Evolutionary conservation across 2,888 invertebrate genomes (phyloP).

Genomic region (Agrotis clavis): DNA sequence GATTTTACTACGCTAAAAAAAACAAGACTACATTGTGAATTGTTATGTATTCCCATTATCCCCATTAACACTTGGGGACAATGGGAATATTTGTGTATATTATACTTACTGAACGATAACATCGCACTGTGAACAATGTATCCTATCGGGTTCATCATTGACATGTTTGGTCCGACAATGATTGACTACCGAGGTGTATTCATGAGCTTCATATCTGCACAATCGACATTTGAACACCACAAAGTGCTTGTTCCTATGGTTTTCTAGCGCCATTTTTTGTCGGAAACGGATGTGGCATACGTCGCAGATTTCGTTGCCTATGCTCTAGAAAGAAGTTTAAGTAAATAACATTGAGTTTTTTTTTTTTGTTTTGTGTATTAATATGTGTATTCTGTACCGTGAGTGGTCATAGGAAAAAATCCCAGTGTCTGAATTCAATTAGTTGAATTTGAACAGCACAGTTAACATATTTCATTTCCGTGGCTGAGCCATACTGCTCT

Average conservation of each 20-base stretch:
- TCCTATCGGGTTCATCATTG: constrained; percentile 60
- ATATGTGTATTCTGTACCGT: too few relatives aligned
- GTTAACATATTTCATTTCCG: too few relatives aligned
- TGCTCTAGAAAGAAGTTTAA: constrained; percentile 64
- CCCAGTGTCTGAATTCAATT: too few relatives aligned
- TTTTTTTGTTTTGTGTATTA: too few relatives aligned
- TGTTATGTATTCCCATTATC: too few relatives aligned
- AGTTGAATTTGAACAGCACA: too few relatives aligned
- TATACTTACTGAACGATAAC: constrained; percentile 68
- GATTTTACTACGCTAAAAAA: too few relatives aligned
- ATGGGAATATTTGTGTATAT: too few relatives aligned
- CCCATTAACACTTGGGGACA: too few relatives aligned
- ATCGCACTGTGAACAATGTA: constrained; percentile 76
- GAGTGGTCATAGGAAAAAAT: too few relatives aligned
- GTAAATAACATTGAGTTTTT: background rate
- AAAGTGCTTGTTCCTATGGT: constrained; percentile 73
- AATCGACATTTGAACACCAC: constrained; percentile 69
- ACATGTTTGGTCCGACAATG: constrained; percentile 74
- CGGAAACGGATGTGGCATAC: constrained; percentile 72
- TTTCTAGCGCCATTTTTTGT: constrained; percentile 21
- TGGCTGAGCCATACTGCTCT: too few relatives aligned
- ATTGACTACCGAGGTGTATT: constrained; percentile 63
- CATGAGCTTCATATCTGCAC: constrained; percentile 70
- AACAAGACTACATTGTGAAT: too few relatives aligned
- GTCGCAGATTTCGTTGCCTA: constrained; percentile 69